These are phyloP conservation scores for Eupithecia subfuscata DNA, from an alignment of 2,888 invertebrate genomes.

Conservation along the genomic window DNA sequence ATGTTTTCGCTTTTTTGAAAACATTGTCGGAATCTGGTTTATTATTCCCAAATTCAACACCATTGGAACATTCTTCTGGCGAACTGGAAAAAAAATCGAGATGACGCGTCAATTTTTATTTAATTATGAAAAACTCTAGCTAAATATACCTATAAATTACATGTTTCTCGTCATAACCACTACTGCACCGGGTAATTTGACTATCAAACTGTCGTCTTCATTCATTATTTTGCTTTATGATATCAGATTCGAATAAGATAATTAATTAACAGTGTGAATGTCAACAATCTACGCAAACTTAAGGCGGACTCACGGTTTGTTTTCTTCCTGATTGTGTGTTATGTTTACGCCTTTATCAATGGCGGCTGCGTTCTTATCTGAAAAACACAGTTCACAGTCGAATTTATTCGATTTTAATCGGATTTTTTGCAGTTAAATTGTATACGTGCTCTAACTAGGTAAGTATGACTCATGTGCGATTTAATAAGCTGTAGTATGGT, in stretches of 20 bases:
- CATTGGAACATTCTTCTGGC: constrained; percentile 13
- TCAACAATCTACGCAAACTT: constrained; percentile 30
- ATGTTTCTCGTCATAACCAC: constrained; percentile 51
- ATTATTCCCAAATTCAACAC: constrained; percentile 11
- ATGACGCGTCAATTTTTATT: neutral
- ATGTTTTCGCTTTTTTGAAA: constrained; percentile 40
- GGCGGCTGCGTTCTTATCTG: constrained; percentile 62
- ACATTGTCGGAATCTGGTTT: constrained; percentile 35
- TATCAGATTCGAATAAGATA: constrained; percentile 44
- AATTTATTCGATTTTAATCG: constrained; percentile 45
- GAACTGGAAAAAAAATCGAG: constrained; percentile 20
- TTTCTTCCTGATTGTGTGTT: constrained; percentile 57
- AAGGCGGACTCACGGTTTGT: constrained; percentile 64
- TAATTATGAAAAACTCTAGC: neutral
- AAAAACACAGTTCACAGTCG: constrained; percentile 49
- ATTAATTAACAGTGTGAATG: constrained; percentile 35
- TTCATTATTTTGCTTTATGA: constrained; percentile 62
- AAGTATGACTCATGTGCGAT: neutral
- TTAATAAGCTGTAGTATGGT: neutral
- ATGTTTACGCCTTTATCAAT: constrained; percentile 63
- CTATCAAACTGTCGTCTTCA: constrained; percentile 67
- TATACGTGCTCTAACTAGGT: neutral
- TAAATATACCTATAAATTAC: constrained; percentile 46
- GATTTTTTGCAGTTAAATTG: constrained; percentile 8
- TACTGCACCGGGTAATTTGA: constrained; percentile 50